phyloP scores from a whole-genome alignment of 64 coral and sea anemone species.

The Stichodactyla mertensii region DNA sequence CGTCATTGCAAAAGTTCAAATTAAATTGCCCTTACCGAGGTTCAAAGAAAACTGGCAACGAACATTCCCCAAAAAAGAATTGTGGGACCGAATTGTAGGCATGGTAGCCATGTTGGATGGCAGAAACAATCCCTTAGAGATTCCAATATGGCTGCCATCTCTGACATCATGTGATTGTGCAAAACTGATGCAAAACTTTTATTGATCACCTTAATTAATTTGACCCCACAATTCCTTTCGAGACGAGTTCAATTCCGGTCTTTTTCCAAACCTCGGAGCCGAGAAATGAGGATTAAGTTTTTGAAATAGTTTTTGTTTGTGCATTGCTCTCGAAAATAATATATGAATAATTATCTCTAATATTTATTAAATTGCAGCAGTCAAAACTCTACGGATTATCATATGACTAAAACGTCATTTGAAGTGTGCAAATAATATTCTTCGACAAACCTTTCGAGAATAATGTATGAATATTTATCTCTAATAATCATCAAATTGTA shows the following conservation, averaged over 20 bases:
- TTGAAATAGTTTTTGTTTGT: not conserved
- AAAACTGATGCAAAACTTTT: not conserved
- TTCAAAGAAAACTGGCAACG: not conserved
- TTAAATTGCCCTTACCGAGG: not conserved
- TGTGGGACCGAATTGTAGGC: not conserved
- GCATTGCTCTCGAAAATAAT: not conserved
- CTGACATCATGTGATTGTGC: no score
- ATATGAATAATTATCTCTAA: not conserved
- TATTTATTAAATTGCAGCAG: not conserved
- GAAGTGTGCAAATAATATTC: not conserved
- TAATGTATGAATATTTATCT: not conserved
- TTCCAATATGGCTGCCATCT: no score
- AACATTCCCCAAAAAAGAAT: not conserved
- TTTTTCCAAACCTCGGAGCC: not conserved
- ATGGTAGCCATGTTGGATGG: not conserved
- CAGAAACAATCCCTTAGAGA: no score
- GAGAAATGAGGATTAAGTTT: not conserved
- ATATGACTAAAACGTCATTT: conserved; percentile 1
- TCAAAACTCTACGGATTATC: not conserved
- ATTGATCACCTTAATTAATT: not conserved
- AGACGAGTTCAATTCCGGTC: not conserved
- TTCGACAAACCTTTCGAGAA: no score
- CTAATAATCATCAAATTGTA: not conserved
- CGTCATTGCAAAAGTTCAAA: not conserved
- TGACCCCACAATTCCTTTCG: not conserved